phyloP scores from a whole-genome alignment of 2,113 vertebrate species.

The Saccopteryx bilineata region DNA sequence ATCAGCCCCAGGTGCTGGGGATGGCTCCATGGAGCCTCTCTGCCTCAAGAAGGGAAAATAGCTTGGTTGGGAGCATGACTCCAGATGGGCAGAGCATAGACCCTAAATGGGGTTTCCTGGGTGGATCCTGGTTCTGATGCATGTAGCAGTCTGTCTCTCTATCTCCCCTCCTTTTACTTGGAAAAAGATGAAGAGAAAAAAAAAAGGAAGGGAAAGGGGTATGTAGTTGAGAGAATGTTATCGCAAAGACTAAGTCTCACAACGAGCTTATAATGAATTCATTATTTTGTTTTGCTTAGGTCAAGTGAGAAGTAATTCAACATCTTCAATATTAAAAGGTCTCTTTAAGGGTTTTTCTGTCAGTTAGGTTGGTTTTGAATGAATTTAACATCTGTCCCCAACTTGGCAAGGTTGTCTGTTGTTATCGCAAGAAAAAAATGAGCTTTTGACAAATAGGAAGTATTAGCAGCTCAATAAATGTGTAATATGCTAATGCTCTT shows the following conservation, averaged over 20 bases:
- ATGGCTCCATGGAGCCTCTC: no score
- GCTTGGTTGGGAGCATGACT: no score
- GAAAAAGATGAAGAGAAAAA: neutral
- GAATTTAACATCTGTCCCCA: slow-evolving; percentile 61
- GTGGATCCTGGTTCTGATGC: no score
- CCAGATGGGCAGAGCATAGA: no score
- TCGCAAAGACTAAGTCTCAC: slow-evolving; percentile 46
- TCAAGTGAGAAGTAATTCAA: slow-evolving; percentile 70
- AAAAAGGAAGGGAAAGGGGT: neutral
- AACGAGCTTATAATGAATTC: slow-evolving; percentile 60
- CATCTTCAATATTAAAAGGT: slow-evolving; percentile 62
- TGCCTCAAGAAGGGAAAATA: no score
- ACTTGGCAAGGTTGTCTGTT: slow-evolving; percentile 41
- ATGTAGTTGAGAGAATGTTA: neutral
- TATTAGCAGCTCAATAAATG: neutral
- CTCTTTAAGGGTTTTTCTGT: slow-evolving; percentile 70
- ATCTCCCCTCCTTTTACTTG: no score
- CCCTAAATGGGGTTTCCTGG: no score
- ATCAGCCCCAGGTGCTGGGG: no score
- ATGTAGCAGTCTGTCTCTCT: no score
- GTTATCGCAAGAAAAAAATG: slow-evolving; percentile 43
- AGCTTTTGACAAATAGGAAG: slow-evolving; percentile 28
- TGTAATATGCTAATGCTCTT: neutral
- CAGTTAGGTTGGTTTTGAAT: slow-evolving; percentile 69
- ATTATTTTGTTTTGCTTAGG: slow-evolving; percentile 74